Conservation (phyloP, 1,140 invertebrate genomes). For the Procambarus virginalis region DNA sequence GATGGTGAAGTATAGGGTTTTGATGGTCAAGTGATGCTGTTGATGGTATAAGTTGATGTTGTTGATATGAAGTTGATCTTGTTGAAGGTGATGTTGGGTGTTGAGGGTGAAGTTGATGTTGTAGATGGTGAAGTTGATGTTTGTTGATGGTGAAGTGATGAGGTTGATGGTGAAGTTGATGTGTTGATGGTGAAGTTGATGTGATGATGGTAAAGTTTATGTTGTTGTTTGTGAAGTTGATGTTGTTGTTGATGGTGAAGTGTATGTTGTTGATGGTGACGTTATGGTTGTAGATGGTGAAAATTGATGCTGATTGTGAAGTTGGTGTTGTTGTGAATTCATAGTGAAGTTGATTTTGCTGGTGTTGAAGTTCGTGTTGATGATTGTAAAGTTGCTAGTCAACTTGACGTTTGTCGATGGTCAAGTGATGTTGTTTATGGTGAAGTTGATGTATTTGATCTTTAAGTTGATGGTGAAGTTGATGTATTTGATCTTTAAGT, state of each 20-base stretch:
- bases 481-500: too few relatives aligned
- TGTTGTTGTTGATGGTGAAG: not conserved
- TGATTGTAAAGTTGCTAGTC: not conserved
- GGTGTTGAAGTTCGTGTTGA: not conserved
- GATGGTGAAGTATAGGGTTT: too few relatives aligned
- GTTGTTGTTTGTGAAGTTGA: not conserved
- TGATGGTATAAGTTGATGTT: too few relatives aligned
- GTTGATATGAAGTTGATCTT: too few relatives aligned
- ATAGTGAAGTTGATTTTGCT: not conserved
- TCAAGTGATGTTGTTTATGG: not conserved
- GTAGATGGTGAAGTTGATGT: not conserved
- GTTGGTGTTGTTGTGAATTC: not conserved
- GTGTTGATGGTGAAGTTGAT: not conserved
- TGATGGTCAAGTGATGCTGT: too few relatives aligned
- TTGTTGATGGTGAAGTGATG: conserved; percentile 2
- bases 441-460: not conserved
- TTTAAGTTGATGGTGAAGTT: too few relatives aligned
- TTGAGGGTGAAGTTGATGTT: too few relatives aligned
- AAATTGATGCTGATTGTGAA: not conserved
- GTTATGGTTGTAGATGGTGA: not conserved
- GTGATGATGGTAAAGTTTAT: not conserved
- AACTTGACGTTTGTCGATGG: not conserved
- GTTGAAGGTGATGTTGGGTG: too few relatives aligned
- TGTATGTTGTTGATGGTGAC: too few relatives aligned
- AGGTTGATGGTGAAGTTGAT: not conserved